Evolutionary conservation across 1,140 invertebrate genomes (phyloP).

Genomic region (Cyphomyrmex costatus): DNA sequence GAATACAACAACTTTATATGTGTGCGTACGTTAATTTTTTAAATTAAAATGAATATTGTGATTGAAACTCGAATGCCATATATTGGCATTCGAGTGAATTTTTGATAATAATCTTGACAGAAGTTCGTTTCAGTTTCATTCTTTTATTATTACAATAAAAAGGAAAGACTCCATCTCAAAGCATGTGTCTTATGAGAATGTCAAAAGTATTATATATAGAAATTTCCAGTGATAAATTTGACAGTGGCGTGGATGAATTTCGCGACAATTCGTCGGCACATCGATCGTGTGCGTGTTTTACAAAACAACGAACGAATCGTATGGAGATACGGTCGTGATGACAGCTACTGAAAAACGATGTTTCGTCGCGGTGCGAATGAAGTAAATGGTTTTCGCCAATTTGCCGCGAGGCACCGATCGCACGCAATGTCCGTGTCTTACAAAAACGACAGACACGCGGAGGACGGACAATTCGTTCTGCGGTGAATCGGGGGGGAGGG

Average conservation of each 20-base stretch:
- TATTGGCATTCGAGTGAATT: no score
- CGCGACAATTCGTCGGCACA: background rate
- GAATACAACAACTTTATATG: background rate
- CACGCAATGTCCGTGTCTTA: background rate
- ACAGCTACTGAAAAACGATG: constrained; percentile 7
- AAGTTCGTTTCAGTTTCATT: background rate
- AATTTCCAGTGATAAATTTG: background rate
- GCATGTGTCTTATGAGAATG: background rate
- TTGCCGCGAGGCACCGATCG: background rate
- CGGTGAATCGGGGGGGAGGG: background rate
- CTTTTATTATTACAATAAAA: background rate
- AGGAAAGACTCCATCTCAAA: background rate
- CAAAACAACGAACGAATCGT: background rate
- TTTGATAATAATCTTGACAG: background rate
- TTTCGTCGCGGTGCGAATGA: background rate
- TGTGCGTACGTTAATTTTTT: background rate
- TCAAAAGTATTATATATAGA: constrained; percentile 4
- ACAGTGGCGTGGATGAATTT: background rate
- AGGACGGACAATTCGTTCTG: background rate
- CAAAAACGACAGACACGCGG: constrained; percentile 17
- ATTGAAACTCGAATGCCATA: no score
- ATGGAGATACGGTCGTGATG: background rate
- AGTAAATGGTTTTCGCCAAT: background rate
- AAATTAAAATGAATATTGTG: background rate
- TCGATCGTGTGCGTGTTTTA: background rate